Conservation (phyloP, 2,113 vertebrate species). For the Oreotrochilus melanogaster region DNA sequence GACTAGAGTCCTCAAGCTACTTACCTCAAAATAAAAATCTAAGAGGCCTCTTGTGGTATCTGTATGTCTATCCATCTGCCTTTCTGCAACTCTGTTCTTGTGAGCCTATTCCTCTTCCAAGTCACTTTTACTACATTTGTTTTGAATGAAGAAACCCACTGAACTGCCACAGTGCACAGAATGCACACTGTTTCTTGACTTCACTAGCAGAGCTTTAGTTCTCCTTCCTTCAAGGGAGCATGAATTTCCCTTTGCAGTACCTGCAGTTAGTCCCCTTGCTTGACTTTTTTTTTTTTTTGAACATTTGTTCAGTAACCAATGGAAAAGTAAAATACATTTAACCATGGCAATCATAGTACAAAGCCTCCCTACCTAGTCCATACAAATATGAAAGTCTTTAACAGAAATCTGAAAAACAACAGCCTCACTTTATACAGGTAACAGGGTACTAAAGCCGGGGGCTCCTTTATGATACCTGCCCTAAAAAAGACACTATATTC, state of each 20-base stretch:
- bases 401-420: not conserved
- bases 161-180: not conserved
- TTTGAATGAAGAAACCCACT: not conserved
- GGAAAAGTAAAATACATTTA: not conserved
- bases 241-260: not conserved
- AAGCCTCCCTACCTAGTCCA: not conserved
- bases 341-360: not conserved
- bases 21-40: not conserved
- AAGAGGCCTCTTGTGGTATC: not conserved
- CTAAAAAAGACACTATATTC: not conserved
- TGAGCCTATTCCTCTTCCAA: fast-evolving
- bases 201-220: not conserved
- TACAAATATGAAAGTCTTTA: not conserved
- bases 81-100: not conserved
- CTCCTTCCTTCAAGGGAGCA: not conserved
- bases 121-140: not conserved
- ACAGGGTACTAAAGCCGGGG: not conserved
- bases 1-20: not conserved
- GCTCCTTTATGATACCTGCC: not conserved
- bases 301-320: not conserved
- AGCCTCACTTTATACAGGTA: not conserved
- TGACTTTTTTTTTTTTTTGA: not conserved
- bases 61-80: fast-evolving
- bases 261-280: not conserved
- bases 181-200: fast-evolving